phyloP scores from a whole-genome alignment of 2,888 invertebrate genomes.

The Willowsia nigromaculata region DNA sequence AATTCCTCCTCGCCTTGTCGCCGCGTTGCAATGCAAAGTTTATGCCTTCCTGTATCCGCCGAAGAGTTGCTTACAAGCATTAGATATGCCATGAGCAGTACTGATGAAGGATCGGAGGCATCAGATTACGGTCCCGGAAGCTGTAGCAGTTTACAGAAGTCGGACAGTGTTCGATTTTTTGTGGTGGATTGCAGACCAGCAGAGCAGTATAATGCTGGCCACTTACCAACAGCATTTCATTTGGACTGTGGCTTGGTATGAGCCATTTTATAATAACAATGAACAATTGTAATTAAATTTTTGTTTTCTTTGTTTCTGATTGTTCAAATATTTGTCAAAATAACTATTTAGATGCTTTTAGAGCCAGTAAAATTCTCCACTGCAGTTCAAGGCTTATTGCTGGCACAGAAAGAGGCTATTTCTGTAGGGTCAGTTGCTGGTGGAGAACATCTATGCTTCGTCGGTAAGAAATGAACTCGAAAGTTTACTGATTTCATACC shows the following conservation, averaged over 20 bases:
- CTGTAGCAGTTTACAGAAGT: conserved; percentile 50
- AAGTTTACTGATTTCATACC: too few relatives aligned
- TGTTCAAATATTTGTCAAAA: too few relatives aligned
- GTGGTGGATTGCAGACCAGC: conserved; percentile 98
- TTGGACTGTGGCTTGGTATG: conserved; percentile 93
- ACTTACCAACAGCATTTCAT: conserved; percentile 98
- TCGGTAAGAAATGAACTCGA: conserved; percentile 44
- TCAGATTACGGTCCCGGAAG: conserved; percentile 82
- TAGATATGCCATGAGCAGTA: conserved; percentile 74
- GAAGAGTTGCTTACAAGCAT: conserved; percentile 85
- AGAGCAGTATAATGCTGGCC: conserved; percentile 98
- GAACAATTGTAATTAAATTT: neutral
- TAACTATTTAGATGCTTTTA: conserved; percentile 96
- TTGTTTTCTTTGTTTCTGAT: neutral
- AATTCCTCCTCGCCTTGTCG: conserved; percentile 76
- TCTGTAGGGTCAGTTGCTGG: conserved; percentile 92
- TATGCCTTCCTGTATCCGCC: conserved; percentile 97
- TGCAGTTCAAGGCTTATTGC: conserved; percentile 94
- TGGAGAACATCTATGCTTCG: conserved; percentile 92
- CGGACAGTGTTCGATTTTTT: conserved; percentile 88
- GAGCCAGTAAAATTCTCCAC: conserved; percentile 96
- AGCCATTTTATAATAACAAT: neutral
- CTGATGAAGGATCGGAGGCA: conserved; percentile 86
- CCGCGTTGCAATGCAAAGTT: conserved; percentile 80
- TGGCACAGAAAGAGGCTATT: conserved; percentile 92